Base-by-base conservation (phyloP, 1,140 invertebrate genomes). In the Leptestheria dahalacensis region DNA sequence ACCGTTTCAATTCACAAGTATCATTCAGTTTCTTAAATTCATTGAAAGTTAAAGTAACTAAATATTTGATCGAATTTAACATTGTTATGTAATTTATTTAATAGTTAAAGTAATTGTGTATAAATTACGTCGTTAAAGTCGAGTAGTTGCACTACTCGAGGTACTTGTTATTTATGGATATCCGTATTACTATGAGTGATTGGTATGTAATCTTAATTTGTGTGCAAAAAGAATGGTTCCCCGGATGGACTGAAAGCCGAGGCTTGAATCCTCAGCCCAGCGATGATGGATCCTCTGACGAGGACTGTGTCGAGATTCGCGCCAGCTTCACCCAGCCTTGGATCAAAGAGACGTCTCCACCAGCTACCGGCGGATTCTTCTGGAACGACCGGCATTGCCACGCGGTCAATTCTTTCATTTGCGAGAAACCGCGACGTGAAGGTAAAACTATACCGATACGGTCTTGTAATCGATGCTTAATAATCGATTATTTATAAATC, bases 181-280 rank as follows among this genome's bases (percentile, higher is more conserved):
- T n/a, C n/a, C n/a, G n/a, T n/a, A n/a, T n/a, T n/a, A n/a, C n/a
- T n/a, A n/a, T n/a, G n/a, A n/a, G n/a, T n/a, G n/a, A n/a, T n/a
- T n/a, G n/a, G n/a, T n/a, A n/a, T n/a, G n/a, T n/a, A n/a, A n/a
- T n/a, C n/a, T n/a, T n/a, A n/a, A n/a, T n/a, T n/a, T n/a, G n/a
- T n/a, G n/a, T n/a, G n/a, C n/a, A n/a, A n/a, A n/a, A n/a, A 88
- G 85, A 87, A 70, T 88, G 86, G 85, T 87, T 86, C 70, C 79
- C 81, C 3, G 86, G 86, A 0, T 86, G 83, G 82, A 63, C 71
- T 3, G 69, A 78, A 50, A 72, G 76, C 61, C 75, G 76, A 0
- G 74, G 79, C 61, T 80, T 82, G 66, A 82, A 81, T 62, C 71
- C 75, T 29, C 85, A 88, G 69, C 86, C 86, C 0, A 88, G 85